phyloP scores from a whole-genome alignment of 2,797 vertebrate genomes.

The Zenarchopterus dispar region DNA sequence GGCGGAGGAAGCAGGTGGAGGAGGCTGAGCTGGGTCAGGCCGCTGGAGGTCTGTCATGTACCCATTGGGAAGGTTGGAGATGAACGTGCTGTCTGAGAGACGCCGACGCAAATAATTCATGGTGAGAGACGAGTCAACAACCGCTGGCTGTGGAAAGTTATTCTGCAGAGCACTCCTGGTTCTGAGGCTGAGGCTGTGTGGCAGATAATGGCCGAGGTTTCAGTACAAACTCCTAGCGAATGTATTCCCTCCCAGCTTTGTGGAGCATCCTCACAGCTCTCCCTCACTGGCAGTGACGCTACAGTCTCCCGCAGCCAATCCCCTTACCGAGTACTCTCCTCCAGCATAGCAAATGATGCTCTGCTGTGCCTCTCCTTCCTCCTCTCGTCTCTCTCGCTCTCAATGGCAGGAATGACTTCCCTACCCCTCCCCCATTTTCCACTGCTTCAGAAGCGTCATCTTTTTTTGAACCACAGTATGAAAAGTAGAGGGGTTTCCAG shows the following conservation, averaged over 20 bases:
- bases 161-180: conserved; percentile 52
- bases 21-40: conserved; percentile 89
- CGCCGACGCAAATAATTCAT: conserved; percentile 98
- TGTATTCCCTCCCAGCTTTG: conserved; percentile 72
- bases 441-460: conserved; percentile 66
- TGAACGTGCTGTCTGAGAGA: conserved; percentile 98
- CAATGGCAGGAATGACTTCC: conserved; percentile 50
- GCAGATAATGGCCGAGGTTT: conserved; percentile 68
- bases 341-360: conserved; percentile 75
- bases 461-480: conserved; percentile 53
- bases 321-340: conserved; percentile 47
- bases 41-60: conserved; percentile 98
- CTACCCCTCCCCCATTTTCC: conserved; percentile 77
- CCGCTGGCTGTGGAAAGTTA: conserved; percentile 40
- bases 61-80: conserved; percentile 97
- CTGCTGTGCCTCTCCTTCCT: conserved; percentile 56
- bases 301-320: conserved; percentile 74
- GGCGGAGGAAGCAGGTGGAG: conserved; percentile 71
- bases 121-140: conserved; percentile 66
- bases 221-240: conserved; percentile 67
- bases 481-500: conserved; percentile 71
- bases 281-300: conserved; percentile 70
- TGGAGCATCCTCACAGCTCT: conserved; percentile 77
- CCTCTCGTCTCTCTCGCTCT: conserved; percentile 46
- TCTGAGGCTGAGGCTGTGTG: conserved; percentile 28